Evolutionary conservation across 2,888 invertebrate species (phyloP), one percentile per base, ranked within the genome.

Genomic region (Apodemia zela): DNA sequence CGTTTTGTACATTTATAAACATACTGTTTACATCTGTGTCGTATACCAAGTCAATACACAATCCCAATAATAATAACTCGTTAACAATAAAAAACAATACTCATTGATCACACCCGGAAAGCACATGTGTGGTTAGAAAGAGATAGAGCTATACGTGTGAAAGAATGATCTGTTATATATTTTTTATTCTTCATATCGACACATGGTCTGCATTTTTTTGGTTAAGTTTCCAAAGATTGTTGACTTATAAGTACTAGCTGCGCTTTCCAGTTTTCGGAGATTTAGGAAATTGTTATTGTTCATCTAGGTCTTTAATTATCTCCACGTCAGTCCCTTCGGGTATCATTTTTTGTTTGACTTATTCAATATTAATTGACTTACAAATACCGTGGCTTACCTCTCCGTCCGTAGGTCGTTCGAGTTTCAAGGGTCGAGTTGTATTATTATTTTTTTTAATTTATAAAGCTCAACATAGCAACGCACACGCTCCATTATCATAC

Each of bases 51-150:
- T 57, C 54, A 21, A 63, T 49, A 54, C 13, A 18, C 29, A 49
- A 59, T 63, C 35, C 47, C 58, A 49, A 33, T 63, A 49, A 47
- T 59, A 49, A 59, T 33, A 61, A 33, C 61, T 49, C 49, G 77
- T 73, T 77, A 74, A 76, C 73, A 75, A 77, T 79, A 80, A 82
- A 81, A 81, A 77, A 83, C 76, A 81, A 81, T 80, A 80, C 73
- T 73, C 81, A 84, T 81, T 84, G 82, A 84, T 83, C 78, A 72
- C 86, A 86, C 76, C 73, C 81, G 81, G 81, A 74, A 73, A 79
- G 74, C 87, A 87, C 85, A 86, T 86, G 87, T 87, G 82, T 62
- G 61, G 70, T 35, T 60, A 63, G 76, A 83, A 42, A 60, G 78
- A 63, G 84, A 85, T 70, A 61, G 65, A 49, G 76, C 71, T 73